A percentile compares a stretch with the other conserved stretches of the same genome.
phyloP scores from a whole-genome alignment of 2,797 vertebrate genomes.

The Rhinophrynus dorsalis region DNA sequence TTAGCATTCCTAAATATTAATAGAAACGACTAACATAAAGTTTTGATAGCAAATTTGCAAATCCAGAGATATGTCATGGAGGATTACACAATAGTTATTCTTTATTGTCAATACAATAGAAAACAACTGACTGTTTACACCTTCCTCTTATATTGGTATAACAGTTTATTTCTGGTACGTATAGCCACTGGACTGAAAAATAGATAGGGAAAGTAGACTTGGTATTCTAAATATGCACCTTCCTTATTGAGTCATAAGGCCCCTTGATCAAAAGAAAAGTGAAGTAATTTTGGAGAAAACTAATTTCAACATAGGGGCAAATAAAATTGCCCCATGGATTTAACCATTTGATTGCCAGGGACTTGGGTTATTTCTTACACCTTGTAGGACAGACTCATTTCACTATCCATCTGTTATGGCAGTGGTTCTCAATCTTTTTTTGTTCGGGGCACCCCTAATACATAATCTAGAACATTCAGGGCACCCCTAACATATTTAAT shows the following conservation, averaged over 20 bases:
- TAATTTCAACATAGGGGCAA: no score
- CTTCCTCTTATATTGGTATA: neutral
- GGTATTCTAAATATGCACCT: neutral
- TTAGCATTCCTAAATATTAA: slow-evolving; percentile 12
- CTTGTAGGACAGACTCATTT: no score
- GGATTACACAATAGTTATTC: neutral
- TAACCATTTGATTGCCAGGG: no score
- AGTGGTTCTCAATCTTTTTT: no score
- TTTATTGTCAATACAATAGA: neutral
- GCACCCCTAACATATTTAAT: no score
- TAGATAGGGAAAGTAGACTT: neutral
- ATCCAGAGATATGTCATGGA: neutral
- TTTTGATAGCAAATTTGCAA: neutral
- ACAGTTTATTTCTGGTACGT: neutral
- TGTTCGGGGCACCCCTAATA: no score
- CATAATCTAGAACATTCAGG: no score
- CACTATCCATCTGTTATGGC: no score
- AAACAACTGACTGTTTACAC: neutral
- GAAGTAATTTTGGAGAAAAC: no score
- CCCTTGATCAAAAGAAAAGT: no score
- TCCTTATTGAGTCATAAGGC: neutral
- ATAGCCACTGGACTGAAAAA: neutral
- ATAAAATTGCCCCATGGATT: no score
- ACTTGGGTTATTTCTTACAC: no score
- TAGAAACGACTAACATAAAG: slow-evolving; percentile 2